Conservation (phyloP, 1,140 invertebrate genomes). For the Venturia canescens region DNA sequence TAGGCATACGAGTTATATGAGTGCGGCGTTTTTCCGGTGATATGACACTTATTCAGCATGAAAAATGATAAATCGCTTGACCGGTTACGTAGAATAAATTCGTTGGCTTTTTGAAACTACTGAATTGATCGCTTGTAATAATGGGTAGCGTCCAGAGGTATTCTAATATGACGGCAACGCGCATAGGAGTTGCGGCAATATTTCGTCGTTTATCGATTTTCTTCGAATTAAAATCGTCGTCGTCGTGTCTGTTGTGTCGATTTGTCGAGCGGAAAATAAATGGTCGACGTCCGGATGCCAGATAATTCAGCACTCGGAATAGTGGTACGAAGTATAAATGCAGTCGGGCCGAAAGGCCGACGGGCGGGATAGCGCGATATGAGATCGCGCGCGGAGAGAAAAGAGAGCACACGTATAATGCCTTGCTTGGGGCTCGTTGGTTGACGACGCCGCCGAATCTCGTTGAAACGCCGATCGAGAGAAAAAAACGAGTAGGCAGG, state of each 20-base stretch:
- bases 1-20: background rate
- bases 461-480: background rate
- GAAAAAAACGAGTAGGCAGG: background rate
- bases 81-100: background rate
- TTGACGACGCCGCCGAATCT: conserved; percentile 5
- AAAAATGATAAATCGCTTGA: background rate
- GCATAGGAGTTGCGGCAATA: background rate
- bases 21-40: background rate
- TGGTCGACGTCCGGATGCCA: background rate
- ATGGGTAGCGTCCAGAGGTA: no score
- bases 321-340: no score
- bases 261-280: background rate
- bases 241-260: background rate
- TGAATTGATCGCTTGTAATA: no score
- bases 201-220: conserved; percentile 14
- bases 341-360: no score
- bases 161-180: background rate
- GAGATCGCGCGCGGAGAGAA: background rate
- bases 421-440: background rate
- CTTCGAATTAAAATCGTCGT: background rate
- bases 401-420: background rate
- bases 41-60: conserved; percentile 1
- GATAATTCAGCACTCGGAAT: no score
- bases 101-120: no score
- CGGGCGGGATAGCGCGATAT: background rate